These are phyloP conservation scores for Pimephales promelas DNA, from an alignment of 2,113 vertebrate genomes.

Conservation along the genomic window DNA sequence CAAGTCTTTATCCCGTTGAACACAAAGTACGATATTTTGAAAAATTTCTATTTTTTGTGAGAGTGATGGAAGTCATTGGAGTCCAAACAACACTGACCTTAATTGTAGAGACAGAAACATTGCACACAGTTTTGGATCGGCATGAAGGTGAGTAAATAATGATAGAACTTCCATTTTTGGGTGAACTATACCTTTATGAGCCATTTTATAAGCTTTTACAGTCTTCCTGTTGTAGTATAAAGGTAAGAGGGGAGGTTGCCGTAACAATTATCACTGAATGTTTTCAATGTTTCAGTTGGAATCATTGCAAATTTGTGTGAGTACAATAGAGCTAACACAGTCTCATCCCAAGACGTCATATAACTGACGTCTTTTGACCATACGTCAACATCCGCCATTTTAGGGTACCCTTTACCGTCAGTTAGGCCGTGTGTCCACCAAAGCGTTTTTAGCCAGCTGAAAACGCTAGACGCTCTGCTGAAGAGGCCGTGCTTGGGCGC, in stretches of 20 bases:
- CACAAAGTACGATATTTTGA: not conserved
- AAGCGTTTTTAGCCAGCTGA: no score
- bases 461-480: no score
- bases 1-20: not conserved
- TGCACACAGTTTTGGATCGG: not conserved
- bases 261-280: not conserved
- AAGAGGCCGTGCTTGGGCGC: no score
- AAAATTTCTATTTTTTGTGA: not conserved
- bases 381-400: no score
- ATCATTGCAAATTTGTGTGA: not conserved
- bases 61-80: not conserved
- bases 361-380: no score
- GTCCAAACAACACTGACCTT: not conserved
- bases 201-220: not conserved
- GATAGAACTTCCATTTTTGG: not conserved
- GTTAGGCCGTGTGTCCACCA: no score
- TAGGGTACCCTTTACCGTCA: no score
- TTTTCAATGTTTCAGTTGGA: conserved; percentile 14
- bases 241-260: not conserved
- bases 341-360: no score
- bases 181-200: not conserved
- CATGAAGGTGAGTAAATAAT: not conserved
- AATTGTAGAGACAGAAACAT: not conserved
- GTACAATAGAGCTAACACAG: no score
- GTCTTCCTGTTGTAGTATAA: not conserved